Base-by-base conservation (phyloP, 1,140 invertebrate species). In the Pseudoatta argentina region DNA sequence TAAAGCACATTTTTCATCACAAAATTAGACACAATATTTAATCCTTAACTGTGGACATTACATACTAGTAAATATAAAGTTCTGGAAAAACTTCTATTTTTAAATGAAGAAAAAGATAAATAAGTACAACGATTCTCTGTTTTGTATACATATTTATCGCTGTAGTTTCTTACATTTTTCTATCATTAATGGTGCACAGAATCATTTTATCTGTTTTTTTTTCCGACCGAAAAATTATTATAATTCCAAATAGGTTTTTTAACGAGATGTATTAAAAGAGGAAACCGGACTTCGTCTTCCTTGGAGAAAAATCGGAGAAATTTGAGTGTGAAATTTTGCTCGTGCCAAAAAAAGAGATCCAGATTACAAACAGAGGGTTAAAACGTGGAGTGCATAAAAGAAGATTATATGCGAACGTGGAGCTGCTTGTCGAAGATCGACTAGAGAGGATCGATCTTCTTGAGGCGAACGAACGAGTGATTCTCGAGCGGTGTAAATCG, bases 21-120 rank as follows among this genome's bases (percentile, higher is more conserved):
- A 39, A 59, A 34, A 75, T 75, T 44, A 21, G 30, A 75, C 18
- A 18, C n/a, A 5, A 75, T 57, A 21, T 75, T 75, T 39, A 75
- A 61, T 5, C 53, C n/a, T 39, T 57, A 21, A 34, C 12, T 73
- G 27, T 2, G 27, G 1, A 34, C 16, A 30, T 34, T 66, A 66
- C 14, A 34, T 6, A 3, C 14, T 51, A 7, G 39, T 1, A 14
- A 66, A 48, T 24, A 5, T 24, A 7, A 8, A 51, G n/a, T 51
- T 7, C 34, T 44, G 30, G 30, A 16, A 3, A 8, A n/a, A 69
- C 2, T 24, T 3, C 2, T 51, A 3, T 6, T 69, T 69, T 67
- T 66, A 27, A 1, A 69, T 44, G 18, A 27, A 69, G 21, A 16
- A 27, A 69, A 24, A 48, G 21, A 5, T 2, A 24, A 48, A 44